Evolutionary conservation across 2,797 vertebrate species (phyloP).

Genomic region (Heliangelus exortis): DNA sequence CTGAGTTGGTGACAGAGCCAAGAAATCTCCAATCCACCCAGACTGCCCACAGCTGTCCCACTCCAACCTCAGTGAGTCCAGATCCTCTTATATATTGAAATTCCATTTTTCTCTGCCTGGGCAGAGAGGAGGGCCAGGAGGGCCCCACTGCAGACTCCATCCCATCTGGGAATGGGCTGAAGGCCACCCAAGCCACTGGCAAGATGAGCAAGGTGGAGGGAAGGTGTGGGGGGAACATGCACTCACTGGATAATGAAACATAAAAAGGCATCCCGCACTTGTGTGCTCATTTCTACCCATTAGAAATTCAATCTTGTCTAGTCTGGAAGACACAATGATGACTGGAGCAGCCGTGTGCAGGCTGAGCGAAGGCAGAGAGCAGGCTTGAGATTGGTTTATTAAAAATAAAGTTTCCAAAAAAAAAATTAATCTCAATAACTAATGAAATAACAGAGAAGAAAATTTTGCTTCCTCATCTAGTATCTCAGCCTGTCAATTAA

Average conservation of each 20-base stretch:
- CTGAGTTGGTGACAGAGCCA: neutral
- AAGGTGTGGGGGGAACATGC: neutral
- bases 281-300: neutral
- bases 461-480: neutral
- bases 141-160: rapidly evolving
- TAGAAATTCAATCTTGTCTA: neutral
- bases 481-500: constrained; percentile 33
- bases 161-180: neutral
- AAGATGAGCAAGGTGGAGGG: neutral
- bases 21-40: neutral
- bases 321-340: neutral
- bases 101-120: rapidly evolving
- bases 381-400: neutral
- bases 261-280: neutral
- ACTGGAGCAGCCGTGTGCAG: neutral
- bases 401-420: neutral
- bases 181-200: neutral
- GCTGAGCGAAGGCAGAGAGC: neutral
- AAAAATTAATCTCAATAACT: neutral
- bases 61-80: rapidly evolving
- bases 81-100: rapidly evolving
- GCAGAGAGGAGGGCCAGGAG: neutral
- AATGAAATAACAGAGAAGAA: neutral
- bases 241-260: rapidly evolving
- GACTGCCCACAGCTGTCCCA: neutral